These are phyloP conservation scores for Elachura formosa DNA, from an alignment of 2,113 vertebrate genomes.

Conservation along the genomic window DNA sequence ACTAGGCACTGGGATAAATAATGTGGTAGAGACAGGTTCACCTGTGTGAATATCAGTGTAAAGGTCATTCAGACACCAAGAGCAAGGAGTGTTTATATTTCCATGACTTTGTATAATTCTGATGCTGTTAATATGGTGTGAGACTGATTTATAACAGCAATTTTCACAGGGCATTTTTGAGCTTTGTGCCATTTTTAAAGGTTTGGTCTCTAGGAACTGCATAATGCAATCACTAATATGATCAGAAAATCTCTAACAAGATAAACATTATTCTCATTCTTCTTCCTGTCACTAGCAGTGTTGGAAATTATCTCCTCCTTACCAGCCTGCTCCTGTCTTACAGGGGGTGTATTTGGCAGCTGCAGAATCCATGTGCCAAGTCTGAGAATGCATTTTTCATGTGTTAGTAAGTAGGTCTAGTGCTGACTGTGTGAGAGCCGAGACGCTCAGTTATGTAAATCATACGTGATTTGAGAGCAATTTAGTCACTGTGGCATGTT, in stretches of 20 bases:
- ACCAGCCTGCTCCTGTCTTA: constrained; percentile 20
- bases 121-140: not conserved
- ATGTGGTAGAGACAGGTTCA: not conserved
- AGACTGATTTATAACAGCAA: constrained; percentile 34
- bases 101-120: not conserved
- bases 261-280: constrained; percentile 44
- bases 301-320: constrained; percentile 13
- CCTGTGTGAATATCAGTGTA: not conserved
- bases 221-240: constrained; percentile 45
- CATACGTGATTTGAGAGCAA: not conserved
- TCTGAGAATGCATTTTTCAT: constrained; percentile 34
- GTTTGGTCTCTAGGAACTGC: constrained; percentile 30
- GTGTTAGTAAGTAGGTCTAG: not conserved
- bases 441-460: not conserved
- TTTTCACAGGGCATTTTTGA: constrained; percentile 9
- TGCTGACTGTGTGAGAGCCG: not conserved
- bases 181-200: not conserved
- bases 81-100: not conserved
- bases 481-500: not conserved
- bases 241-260: constrained; percentile 54
- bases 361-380: constrained; percentile 5
- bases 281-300: constrained; percentile 36
- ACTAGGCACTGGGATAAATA: not conserved
- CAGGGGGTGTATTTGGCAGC: constrained; percentile 14
- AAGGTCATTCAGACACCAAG: not conserved